These are phyloP conservation scores for Propithecus perrieri DNA, from an alignment of 2,797 vertebrate species.

Conservation along the genomic window DNA sequence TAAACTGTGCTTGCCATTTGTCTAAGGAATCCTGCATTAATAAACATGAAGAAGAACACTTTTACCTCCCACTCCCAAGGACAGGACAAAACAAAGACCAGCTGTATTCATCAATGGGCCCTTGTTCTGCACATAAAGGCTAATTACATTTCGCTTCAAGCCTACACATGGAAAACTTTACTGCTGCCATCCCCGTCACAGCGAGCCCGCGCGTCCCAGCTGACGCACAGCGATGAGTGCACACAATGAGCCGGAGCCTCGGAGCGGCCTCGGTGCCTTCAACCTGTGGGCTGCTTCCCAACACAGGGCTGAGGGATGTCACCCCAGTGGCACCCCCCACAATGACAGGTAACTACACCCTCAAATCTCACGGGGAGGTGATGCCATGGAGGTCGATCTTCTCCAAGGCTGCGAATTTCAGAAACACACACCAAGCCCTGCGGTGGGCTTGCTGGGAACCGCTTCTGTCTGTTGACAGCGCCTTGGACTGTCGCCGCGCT, in stretches of 20 bases:
- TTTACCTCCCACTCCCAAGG: slow-evolving; percentile 90
- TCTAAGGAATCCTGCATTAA: slow-evolving; percentile 90
- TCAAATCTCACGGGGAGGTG: accelerated
- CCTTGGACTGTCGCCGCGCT: not conserved
- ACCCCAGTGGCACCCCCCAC: not conserved
- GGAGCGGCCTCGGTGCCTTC: slow-evolving; percentile 75
- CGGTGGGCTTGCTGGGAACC: accelerated
- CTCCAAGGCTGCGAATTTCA: not conserved
- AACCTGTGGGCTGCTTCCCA: not conserved
- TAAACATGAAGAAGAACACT: slow-evolving; percentile 91
- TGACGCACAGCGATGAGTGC: slow-evolving; percentile 79
- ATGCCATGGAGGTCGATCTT: not conserved
- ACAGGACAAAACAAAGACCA: slow-evolving; percentile 90
- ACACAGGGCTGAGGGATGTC: not conserved
- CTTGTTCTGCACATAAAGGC: slow-evolving; percentile 92
- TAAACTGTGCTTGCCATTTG: slow-evolving; percentile 89
- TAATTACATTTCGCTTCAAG: slow-evolving; percentile 92
- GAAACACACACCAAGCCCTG: not conserved
- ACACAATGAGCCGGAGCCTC: slow-evolving; percentile 63
- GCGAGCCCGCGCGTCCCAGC: slow-evolving; percentile 84
- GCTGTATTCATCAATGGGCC: slow-evolving; percentile 93
- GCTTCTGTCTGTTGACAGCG: not conserved
- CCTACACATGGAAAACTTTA: slow-evolving; percentile 92
- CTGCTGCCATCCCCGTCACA: slow-evolving; percentile 84
- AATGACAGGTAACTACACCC: not conserved